Percentiles rank a stretch among this genome's conserved stretches.
Evolutionary conservation across 2,888 invertebrate genomes (phyloP).

Genomic region (Ectemnius cavifrons): DNA sequence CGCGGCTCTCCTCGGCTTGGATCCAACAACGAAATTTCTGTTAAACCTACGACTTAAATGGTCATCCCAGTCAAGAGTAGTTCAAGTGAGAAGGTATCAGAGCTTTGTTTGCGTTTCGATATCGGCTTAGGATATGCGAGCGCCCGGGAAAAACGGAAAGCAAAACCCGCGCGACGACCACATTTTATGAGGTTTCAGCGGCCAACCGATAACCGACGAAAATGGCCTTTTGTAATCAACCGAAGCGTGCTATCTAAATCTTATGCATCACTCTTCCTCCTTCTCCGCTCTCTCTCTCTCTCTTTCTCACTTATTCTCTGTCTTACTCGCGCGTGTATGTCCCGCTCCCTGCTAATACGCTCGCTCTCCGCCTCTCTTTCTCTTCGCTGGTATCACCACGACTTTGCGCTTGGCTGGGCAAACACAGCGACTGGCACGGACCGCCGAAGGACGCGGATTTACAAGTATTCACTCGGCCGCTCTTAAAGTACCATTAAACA

Average conservation of each 20-base stretch:
- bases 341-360: neutral
- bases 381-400: slow-evolving; percentile 36
- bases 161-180: no score
- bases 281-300: slow-evolving; percentile 11
- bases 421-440: slow-evolving; percentile 56
- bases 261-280: slow-evolving; percentile 15
- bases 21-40: neutral
- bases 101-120: no score
- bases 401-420: slow-evolving; percentile 61
- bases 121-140: no score
- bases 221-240: slow-evolving; percentile 52
- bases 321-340: slow-evolving; percentile 23
- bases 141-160: no score
- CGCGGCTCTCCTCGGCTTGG: neutral
- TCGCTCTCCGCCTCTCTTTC: slow-evolving; percentile 8
- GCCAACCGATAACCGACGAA: slow-evolving; percentile 33
- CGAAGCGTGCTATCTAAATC: slow-evolving; percentile 41
- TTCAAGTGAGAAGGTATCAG: no score
- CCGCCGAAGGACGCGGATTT: slow-evolving; percentile 56
- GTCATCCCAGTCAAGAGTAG: no score
- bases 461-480: slow-evolving; percentile 13
- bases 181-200: slow-evolving; percentile 34
- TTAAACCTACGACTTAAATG: no score
- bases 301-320: slow-evolving; percentile 14
- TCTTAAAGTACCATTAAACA: slow-evolving; percentile 44